Base-by-base conservation (phyloP, 2,113 vertebrate species). In the Pseudorasbora parva region DNA sequence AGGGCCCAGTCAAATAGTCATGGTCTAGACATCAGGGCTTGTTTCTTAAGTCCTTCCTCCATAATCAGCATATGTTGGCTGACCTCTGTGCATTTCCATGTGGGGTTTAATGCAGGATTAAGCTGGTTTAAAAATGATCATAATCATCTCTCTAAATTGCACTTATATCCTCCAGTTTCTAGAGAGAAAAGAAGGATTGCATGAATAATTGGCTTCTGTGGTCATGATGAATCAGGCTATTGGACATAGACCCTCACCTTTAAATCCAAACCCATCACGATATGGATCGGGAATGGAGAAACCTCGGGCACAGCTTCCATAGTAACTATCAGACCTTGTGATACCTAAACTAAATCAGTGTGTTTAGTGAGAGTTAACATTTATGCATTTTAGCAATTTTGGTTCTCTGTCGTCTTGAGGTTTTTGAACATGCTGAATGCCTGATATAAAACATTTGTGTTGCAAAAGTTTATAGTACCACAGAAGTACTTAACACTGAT, bases 1-100 rank as follows among this genome's bases (percentile, higher is more conserved):
- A 92, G 90, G 72, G 87, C 88, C 87, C 81, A 82, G 90, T 89
- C 81, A 60, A 89, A 83, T 90, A 92, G 91, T 91, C 88, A 87
- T 62, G 54, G 89, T 92, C 93, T 93, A 91, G 93, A 93, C 91
- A 87, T 82, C 85, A 56, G 68, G 81, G 84, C 88, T 91, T 89
- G 88, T 87, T 88, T 89, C 89, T 85, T 87, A 89, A 88, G 78
- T 23, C 60, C 27, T 85, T 84, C 85, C 11, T 7, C 56, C n/a
- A 30, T 79, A 82, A 62, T 71, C 85, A 27, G 69, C 66, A 78
- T 57, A 84, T 82, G 87, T 76, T 86, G 74, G 68, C 79, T 88
- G 88, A 89, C 60, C 90, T 85, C 84, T 85, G 84, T 85, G 86
- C 62, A 78, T 88, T 84, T 83, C 89, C 90, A 69, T 84, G 78